Evolutionary conservation across 2,113 vertebrate species (phyloP).

Genomic region (Gnathonemus longibarbis): DNA sequence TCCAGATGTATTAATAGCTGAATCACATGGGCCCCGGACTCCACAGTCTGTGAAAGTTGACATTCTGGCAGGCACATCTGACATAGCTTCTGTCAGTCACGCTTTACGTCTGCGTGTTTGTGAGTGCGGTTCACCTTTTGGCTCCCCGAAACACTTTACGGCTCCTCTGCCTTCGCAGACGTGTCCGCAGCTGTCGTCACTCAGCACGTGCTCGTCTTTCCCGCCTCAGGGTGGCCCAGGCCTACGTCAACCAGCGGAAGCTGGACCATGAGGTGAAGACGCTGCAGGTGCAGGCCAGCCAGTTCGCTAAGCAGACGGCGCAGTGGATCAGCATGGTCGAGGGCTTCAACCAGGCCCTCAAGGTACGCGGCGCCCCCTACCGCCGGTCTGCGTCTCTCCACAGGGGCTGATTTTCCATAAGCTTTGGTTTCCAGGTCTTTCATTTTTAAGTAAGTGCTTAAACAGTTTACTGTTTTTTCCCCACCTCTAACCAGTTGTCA

Average conservation of each 20-base stretch:
- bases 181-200: not conserved
- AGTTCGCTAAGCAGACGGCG: conserved; percentile 88
- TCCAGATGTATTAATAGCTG: not conserved
- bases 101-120: not conserved
- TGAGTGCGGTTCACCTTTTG: not conserved
- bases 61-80: not conserved
- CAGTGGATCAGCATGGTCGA: conserved; percentile 96
- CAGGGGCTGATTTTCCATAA: not conserved
- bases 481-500: not conserved
- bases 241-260: conserved; percentile 90
- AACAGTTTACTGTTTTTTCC: not conserved
- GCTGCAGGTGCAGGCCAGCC: conserved; percentile 82
- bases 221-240: conserved; percentile 75
- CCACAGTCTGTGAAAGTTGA: not conserved
- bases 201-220: not conserved
- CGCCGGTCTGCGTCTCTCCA: not conserved
- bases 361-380: conserved; percentile 51
- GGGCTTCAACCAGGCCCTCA: conserved; percentile 91
- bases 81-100: not conserved
- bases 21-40: not conserved
- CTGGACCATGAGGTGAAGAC: conserved; percentile 93
- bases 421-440: not conserved
- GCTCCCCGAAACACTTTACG: not conserved
- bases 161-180: not conserved
- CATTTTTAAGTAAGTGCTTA: not conserved